These are phyloP conservation scores for Sesia bembeciformis DNA, from an alignment of 2,888 invertebrate species.

Conservation along the genomic window DNA sequence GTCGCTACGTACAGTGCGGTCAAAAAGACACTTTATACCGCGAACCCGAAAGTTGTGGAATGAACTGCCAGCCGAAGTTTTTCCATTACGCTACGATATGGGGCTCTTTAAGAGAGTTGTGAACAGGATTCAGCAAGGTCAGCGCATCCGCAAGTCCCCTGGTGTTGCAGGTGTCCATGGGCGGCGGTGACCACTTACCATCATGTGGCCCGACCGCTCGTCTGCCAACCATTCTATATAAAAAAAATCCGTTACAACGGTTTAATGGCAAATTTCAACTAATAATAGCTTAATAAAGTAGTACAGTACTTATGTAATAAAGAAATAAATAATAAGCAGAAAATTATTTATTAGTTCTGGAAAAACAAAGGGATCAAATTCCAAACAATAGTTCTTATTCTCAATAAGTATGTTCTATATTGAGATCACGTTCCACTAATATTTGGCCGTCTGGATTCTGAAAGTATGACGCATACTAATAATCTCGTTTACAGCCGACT, in stretches of 20 bases:
- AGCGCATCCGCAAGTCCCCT: too few species aligned
- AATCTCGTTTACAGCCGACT: neutral
- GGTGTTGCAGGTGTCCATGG: too few species aligned
- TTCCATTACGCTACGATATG: too few species aligned
- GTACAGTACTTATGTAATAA: neutral
- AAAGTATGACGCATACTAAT: neutral
- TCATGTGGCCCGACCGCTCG: neutral
- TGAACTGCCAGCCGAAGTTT: too few species aligned
- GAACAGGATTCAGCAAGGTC: too few species aligned
- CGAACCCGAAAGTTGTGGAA: too few species aligned
- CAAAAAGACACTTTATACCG: too few species aligned
- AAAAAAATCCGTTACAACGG: neutral
- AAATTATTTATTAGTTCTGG: neutral
- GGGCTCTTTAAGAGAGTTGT: too few species aligned
- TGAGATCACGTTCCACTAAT: conserved; percentile 47
- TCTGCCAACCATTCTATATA: neutral
- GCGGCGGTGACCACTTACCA: too few species aligned
- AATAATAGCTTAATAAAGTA: neutral
- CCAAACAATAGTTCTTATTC: neutral
- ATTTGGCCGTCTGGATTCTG: conserved; percentile 21
- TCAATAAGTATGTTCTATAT: conserved; percentile 27
- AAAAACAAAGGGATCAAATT: neutral
- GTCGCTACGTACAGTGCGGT: too few species aligned
- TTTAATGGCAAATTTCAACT: neutral
- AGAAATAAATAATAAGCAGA: neutral